Base-by-base conservation (phyloP, 1,140 invertebrate species). In the Ptiloglossa arizonensis region DNA sequence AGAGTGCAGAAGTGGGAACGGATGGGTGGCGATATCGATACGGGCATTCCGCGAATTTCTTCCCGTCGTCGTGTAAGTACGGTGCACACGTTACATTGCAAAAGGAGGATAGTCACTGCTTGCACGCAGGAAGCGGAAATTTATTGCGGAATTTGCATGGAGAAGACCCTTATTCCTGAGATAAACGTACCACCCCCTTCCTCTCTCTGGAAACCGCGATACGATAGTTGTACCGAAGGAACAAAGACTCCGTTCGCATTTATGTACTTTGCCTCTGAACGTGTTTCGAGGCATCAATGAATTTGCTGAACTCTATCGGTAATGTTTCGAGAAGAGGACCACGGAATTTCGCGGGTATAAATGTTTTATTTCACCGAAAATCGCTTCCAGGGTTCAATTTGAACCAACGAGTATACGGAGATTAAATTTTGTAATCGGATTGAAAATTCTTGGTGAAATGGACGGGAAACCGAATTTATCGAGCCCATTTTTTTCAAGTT, bases 101-200 rank as follows among this genome's bases (percentile, higher is more conserved):
- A 62, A 41, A 64, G 66, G 24, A 38, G 11, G 32, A 62, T 32
- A 54, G 44, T 29, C 22, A 8, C 54, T 8, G 62, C 22, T 24
- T 46, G 59, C 38, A 82, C 50, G 66, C 77, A 63, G 80, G 62
- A 83, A 80, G 56, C 48, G 81, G 46, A 76, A 80, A 83, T 85
- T 85, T 84, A 83, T 83, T 83, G 73, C 50, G 80, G 80, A 83
- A 82, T 83, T 83, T 82, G 80, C 62, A 78, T 71, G 66, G 64
- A 68, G 81, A 68, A 78, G 73, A 44, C n/a, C 54, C 67, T 73
- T 46, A 48, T 78, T 81, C 71, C 62, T 46, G 59, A 82, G 79
- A 76, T 82, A 82, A 82, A 71, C 52, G 41, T 48, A n/a, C 48
- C 22, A 62, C 63, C 41, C 63, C 41, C 32, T 44, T 29, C 41